These are phyloP conservation scores for Portunus trituberculatus DNA, from an alignment of 1,140 invertebrate genomes.

Conservation along the genomic window DNA sequence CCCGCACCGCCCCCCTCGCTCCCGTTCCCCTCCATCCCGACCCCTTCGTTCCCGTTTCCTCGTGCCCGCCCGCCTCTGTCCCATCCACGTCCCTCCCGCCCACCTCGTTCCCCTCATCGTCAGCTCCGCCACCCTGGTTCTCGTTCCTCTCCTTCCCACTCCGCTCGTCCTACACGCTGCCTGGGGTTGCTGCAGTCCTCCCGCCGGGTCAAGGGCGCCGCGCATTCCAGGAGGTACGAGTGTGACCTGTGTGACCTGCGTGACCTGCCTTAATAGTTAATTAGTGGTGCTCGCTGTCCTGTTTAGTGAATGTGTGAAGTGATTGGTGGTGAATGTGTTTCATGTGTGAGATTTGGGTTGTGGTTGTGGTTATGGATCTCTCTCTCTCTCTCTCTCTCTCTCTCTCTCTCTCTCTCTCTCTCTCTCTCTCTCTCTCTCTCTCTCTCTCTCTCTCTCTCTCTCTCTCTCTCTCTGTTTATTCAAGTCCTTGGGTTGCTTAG, in stretches of 20 bases:
- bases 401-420: slow-evolving; percentile 26
- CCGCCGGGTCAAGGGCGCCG: too few species aligned
- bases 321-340: not conserved
- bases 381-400: not conserved
- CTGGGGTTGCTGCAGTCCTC: too few species aligned
- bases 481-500: too few species aligned
- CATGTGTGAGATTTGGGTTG: not conserved
- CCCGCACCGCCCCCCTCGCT: not conserved
- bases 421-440: slow-evolving; percentile 34
- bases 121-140: not conserved
- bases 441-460: slow-evolving; percentile 18
- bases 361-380: not conserved
- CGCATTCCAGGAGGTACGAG: too few species aligned
- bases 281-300: too few species aligned
- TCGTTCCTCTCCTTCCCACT: not conserved
- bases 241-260: too few species aligned
- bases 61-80: not conserved
- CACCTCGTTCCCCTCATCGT: not conserved
- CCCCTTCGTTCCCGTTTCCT: too few species aligned
- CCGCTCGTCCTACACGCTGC: not conserved
- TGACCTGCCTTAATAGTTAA: too few species aligned
- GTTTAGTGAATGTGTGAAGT: not conserved
- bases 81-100: not conserved
- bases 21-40: not conserved
- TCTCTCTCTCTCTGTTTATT: not conserved